Percentiles rank a stretch among this genome's conserved stretches.
phyloP scores from a whole-genome alignment of 2,113 vertebrate species.

The Coptodon rendalli region DNA sequence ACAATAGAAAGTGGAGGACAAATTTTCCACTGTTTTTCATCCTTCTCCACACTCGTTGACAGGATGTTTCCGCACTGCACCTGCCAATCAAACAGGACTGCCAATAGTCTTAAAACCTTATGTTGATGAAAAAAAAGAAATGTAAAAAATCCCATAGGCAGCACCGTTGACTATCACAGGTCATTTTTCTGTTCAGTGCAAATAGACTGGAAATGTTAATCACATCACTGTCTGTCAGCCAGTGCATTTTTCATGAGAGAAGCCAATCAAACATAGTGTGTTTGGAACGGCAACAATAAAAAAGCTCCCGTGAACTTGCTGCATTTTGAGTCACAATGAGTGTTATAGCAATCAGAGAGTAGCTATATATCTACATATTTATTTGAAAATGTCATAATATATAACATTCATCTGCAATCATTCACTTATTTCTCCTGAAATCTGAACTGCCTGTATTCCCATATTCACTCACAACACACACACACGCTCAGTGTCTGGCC shows the following conservation, averaged over 20 bases:
- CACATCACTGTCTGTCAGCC: constrained; percentile 8
- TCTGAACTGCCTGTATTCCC: background rate
- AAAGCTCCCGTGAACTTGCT: background rate
- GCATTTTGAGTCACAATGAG: background rate
- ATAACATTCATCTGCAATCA: background rate
- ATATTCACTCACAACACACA: background rate
- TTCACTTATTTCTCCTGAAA: constrained; percentile 14
- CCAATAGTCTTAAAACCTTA: background rate
- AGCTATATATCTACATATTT: constrained; percentile 23
- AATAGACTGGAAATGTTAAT: constrained; percentile 12
- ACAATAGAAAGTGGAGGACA: background rate
- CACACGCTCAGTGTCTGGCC: background rate
- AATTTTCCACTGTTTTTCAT: background rate
- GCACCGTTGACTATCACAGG: background rate
- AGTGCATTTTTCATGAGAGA: background rate
- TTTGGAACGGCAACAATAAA: constrained; percentile 1
- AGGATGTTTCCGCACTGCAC: background rate
- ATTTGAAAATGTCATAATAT: constrained; percentile 35
- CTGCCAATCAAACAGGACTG: background rate
- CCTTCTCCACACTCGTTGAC: background rate
- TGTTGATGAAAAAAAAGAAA: background rate
- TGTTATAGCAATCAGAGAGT: constrained; percentile 39
- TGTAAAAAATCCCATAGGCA: background rate
- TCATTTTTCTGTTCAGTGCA: background rate
- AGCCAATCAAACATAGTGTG: background rate